These are phyloP conservation scores for Camelus bactrianus DNA, from an alignment of 2,113 vertebrate species.

Conservation along the genomic window DNA sequence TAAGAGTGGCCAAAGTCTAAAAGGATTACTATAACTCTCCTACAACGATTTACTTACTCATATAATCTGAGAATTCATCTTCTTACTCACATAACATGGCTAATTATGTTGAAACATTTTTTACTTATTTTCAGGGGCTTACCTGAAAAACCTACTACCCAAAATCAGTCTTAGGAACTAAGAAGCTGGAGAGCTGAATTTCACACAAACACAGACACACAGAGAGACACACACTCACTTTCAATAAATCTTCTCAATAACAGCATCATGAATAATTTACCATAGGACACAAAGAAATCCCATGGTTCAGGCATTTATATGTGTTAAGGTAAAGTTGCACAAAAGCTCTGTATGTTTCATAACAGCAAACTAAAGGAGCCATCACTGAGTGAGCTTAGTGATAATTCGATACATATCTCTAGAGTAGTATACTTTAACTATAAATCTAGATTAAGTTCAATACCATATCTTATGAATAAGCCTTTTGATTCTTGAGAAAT, in stretches of 20 bases:
- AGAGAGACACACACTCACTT: neutral
- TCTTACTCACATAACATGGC: conserved; percentile 23
- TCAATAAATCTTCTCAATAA: conserved; percentile 33
- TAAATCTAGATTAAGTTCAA: conserved; percentile 31
- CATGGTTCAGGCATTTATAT: neutral
- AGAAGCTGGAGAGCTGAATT: neutral
- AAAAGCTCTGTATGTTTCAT: neutral
- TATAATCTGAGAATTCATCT: conserved; percentile 46
- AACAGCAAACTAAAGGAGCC: neutral
- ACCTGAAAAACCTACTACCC: conserved; percentile 8
- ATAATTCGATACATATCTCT: neutral
- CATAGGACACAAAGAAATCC: neutral
- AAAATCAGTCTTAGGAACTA: conserved; percentile 36
- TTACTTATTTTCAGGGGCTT: conserved; percentile 38
- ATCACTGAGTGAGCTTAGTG: neutral
- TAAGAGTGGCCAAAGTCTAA: neutral
- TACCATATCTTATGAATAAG: neutral
- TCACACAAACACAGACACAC: neutral
- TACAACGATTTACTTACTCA: conserved; percentile 30
- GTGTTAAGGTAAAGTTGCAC: neutral
- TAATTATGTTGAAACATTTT: conserved; percentile 31
- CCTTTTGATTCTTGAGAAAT: neutral
- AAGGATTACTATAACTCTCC: neutral
- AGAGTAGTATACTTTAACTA: neutral
- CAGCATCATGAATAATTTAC: conserved; percentile 21